phyloP scores from a whole-genome alignment of 2,797 vertebrate genomes.

The Acrossocheilus wenchowensis region DNA sequence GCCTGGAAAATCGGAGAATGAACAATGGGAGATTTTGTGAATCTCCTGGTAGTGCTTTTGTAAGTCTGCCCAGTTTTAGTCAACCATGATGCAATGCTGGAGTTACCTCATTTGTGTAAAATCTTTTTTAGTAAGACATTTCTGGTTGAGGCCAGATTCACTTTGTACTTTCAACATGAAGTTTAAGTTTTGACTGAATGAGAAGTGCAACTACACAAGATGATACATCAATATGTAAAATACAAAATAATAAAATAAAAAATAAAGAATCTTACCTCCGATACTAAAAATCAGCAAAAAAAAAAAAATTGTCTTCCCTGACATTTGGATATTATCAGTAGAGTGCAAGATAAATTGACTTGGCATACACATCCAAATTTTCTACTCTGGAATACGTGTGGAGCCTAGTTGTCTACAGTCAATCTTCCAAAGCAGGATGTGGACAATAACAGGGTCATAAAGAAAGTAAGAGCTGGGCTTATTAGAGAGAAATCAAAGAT shows the following conservation, averaged over 20 bases:
- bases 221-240: neutral
- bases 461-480: neutral
- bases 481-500: conserved; percentile 48
- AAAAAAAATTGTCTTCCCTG: neutral
- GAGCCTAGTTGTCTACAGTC: conserved; percentile 14
- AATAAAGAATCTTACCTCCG: neutral
- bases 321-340: neutral
- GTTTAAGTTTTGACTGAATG: neutral
- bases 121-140: conserved; percentile 53
- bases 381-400: neutral
- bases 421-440: conserved; percentile 25
- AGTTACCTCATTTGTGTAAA: conserved; percentile 64
- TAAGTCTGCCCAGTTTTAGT: conserved; percentile 54
- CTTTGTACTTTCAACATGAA: conserved; percentile 7
- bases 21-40: conserved; percentile 43
- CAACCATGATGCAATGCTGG: conserved; percentile 66
- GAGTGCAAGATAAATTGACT: neutral
- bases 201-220: neutral
- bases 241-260: neutral
- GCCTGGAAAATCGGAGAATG: conserved; percentile 1
- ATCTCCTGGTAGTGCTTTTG: conserved; percentile 44
- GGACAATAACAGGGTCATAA: conserved; percentile 60
- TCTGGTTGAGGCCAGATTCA: neutral
- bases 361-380: neutral
- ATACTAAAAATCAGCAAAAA: neutral